A percentile compares a stretch with the other conserved stretches of the same genome.
Evolutionary conservation across 2,113 vertebrate species (phyloP).

Genomic region (Solea solea): DNA sequence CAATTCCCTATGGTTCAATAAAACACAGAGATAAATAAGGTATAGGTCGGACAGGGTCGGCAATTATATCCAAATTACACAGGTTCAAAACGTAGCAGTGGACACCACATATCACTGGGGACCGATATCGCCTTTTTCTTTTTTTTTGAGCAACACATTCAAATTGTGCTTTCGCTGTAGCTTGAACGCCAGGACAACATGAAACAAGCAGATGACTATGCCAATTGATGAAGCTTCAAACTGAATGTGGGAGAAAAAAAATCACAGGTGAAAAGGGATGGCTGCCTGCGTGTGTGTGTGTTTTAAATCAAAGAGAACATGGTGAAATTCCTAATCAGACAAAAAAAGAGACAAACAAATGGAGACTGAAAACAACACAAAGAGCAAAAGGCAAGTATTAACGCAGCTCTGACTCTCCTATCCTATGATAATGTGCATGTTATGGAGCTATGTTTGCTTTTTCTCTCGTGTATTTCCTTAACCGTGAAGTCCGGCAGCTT

Average conservation of each 20-base stretch:
- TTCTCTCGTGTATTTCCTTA: constrained; percentile 61
- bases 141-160: constrained; percentile 57
- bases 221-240: constrained; percentile 79
- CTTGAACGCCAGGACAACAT: constrained; percentile 73
- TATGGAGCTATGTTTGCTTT: constrained; percentile 46
- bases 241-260: constrained; percentile 68
- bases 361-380: constrained; percentile 53
- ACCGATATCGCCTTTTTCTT: constrained; percentile 48
- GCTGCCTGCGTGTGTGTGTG: constrained; percentile 56
- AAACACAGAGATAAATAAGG: constrained; percentile 61
- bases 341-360: constrained; percentile 58
- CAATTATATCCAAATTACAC: constrained; percentile 70
- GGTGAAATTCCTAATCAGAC: constrained; percentile 74
- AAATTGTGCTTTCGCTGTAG: constrained; percentile 65
- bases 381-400: constrained; percentile 47
- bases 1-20: constrained; percentile 60
- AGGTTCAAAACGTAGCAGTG: constrained; percentile 57
- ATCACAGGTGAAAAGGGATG: constrained; percentile 68
- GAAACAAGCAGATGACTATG: constrained; percentile 58
- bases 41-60: constrained; percentile 51
- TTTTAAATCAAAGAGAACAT: constrained; percentile 64
- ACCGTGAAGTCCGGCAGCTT: constrained; percentile 55
- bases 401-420: constrained; percentile 60
- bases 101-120: constrained; percentile 35
- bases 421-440: constrained; percentile 61